Evolutionary conservation across 2,888 invertebrate genomes (phyloP), one percentile per base, ranked within the genome.

Genomic region (Monopis laevigella): DNA sequence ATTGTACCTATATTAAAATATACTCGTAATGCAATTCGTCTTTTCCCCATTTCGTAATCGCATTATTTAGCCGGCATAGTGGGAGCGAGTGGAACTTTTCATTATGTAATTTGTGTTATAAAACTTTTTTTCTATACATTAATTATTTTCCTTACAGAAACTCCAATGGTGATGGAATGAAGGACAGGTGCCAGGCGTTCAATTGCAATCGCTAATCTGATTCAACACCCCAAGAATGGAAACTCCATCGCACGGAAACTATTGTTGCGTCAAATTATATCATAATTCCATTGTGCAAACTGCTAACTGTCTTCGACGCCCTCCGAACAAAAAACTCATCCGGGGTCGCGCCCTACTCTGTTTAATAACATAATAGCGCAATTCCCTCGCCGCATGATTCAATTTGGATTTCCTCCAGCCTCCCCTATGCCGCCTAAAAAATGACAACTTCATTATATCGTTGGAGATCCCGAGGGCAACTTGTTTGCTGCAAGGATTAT

Each of bases 281-380:
- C 75, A 80, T 80, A 80, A 80, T 72, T 78, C 75, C 58, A 80
- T 80, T 80, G 78, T 77, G 65, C 68, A 78, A 75, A 78, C 72
- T 77, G 80, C 74, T 80, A 80, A 80, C 77, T 73, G 77, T 72
- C 77, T 73, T 65, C 62, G 64, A 56, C 73, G 68, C 77, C 80
- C 75, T 69, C 62, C 58, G 59, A 55, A 55, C 54, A 75, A 77
- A 74, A 78, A 77, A 62, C 62, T 62, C 52, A 61, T 61, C 56
- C 78, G 64, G 77, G 78, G 75, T 71, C 82, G 77, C 82, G 84
- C 85, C 82, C 82, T 77, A 67, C 70, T 61, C 75, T 81, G 75
- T 82, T 84, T 83, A 84, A 85, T 84, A 82, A 84, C 84, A 85
- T 84, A 85, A 85, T 84, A 82, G 84, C 83, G 84, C 84, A 85